Conservation (phyloP, 2,113 vertebrate species). For the Cebidichthys violaceus region DNA sequence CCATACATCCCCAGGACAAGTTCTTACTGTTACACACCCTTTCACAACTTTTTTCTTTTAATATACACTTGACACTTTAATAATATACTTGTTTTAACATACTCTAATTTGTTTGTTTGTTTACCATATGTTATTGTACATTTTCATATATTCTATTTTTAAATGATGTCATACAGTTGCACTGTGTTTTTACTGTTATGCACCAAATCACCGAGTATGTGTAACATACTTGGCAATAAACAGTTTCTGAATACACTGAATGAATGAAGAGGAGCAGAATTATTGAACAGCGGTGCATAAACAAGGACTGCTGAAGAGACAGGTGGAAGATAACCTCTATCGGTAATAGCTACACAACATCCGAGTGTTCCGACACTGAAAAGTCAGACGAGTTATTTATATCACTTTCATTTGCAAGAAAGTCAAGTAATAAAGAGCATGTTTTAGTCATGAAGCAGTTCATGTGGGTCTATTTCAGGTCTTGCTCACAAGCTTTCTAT, state of each 20-base stretch:
- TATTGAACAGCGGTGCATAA: background rate
- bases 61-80: too few relatives aligned
- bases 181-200: too few relatives aligned
- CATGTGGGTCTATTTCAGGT: slow-evolving; percentile 27
- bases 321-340: background rate
- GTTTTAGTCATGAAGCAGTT: background rate
- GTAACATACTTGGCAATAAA: too few relatives aligned
- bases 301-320: background rate
- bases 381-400: background rate
- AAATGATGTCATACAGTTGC: too few relatives aligned
- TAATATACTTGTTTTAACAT: too few relatives aligned
- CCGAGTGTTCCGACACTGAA: background rate
- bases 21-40: too few relatives aligned
- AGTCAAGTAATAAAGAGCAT: slow-evolving; percentile 12
- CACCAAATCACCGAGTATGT: too few relatives aligned
- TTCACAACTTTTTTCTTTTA: too few relatives aligned
- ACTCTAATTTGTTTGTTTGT: too few relatives aligned
- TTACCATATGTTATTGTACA: too few relatives aligned
- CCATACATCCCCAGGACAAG: too few relatives aligned
- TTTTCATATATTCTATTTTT: too few relatives aligned
- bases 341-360: background rate
- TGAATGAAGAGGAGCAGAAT: slow-evolving; percentile 9
- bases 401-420: slow-evolving; percentile 8
- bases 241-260: background rate
- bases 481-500: background rate